These are phyloP conservation scores for Microtus montanus DNA, from an alignment of 2,113 vertebrate species.

Conservation along the genomic window DNA sequence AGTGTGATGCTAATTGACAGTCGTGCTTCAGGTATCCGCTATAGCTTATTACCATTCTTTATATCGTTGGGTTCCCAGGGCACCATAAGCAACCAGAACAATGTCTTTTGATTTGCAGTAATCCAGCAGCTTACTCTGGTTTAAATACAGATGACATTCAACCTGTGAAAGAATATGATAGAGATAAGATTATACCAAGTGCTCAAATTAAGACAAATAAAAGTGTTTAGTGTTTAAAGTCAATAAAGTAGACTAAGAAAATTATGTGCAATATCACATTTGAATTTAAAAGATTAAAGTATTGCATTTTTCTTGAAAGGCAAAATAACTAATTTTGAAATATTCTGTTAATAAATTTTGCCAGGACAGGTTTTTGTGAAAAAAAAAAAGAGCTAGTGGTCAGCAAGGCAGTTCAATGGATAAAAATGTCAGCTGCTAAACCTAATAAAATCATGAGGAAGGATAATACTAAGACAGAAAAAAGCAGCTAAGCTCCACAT, in stretches of 20 bases:
- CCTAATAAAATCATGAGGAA: too few relatives aligned
- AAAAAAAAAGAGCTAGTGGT: background rate
- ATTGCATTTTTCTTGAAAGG: background rate
- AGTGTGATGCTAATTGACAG: background rate
- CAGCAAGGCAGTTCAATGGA: background rate
- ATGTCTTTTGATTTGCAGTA: slow-evolving; percentile 49
- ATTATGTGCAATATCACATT: fast-evolving
- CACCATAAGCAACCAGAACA: background rate
- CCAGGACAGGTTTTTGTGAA: fast-evolving
- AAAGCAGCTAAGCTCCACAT: background rate
- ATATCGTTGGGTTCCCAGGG: background rate
- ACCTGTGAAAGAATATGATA: background rate
- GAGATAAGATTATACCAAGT: background rate
- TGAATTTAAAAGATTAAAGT: background rate
- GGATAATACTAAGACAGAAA: background rate
- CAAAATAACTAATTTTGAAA: background rate
- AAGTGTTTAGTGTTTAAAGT: background rate
- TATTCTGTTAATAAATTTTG: background rate
- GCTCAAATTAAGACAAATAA: background rate
- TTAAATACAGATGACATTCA: slow-evolving; percentile 20
- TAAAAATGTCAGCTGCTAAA: background rate
- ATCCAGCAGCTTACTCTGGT: slow-evolving; percentile 35
- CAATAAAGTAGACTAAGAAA: background rate
- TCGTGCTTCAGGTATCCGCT: too few relatives aligned
- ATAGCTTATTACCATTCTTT: background rate